Percentiles rank a stretch among this genome's conserved stretches.
These are phyloP conservation scores for Morpho achilles DNA, from an alignment of 2,888 invertebrate species.

Conservation along the genomic window DNA sequence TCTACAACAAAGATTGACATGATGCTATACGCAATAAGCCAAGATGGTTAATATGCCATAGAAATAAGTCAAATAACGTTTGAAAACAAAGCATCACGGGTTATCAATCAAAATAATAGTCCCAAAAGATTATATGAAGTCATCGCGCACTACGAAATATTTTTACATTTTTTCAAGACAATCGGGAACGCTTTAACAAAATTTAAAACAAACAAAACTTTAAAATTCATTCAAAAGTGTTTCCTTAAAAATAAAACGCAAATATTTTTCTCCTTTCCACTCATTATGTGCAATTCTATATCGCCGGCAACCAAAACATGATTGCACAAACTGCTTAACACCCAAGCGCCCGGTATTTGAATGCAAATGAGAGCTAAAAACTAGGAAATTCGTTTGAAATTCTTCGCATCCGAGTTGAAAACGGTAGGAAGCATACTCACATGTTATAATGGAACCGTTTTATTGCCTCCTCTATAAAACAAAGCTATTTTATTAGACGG, in stretches of 20 bases:
- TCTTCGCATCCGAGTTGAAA: constrained; percentile 11
- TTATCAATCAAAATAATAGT: too few species aligned
- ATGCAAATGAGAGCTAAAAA: constrained; percentile 27
- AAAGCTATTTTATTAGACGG: constrained; percentile 2
- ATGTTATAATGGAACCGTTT: constrained; percentile 11
- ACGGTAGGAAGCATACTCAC: constrained; percentile 6
- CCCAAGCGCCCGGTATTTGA: constrained; percentile 24
- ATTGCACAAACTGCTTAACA: constrained; percentile 28
- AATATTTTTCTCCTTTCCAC: constrained; percentile 22
- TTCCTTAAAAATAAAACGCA: constrained; percentile 21
- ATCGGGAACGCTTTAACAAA: background rate
- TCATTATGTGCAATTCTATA: constrained; percentile 27
- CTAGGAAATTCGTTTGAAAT: constrained; percentile 22
- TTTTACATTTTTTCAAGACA: background rate
- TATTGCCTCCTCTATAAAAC: constrained; percentile 10
- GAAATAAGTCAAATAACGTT: too few species aligned
- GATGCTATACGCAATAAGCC: too few species aligned
- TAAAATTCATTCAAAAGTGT: constrained; percentile 11
- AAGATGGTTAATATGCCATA: too few species aligned
- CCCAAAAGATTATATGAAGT: too few species aligned
- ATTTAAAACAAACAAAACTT: constrained; percentile 1
- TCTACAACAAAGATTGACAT: too few species aligned
- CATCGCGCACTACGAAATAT: background rate
- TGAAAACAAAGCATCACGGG: too few species aligned
- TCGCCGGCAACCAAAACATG: constrained; percentile 26